Evolutionary conservation across 2,113 vertebrate genomes (phyloP).

Genomic region (Chroicocephalus ridibundus): DNA sequence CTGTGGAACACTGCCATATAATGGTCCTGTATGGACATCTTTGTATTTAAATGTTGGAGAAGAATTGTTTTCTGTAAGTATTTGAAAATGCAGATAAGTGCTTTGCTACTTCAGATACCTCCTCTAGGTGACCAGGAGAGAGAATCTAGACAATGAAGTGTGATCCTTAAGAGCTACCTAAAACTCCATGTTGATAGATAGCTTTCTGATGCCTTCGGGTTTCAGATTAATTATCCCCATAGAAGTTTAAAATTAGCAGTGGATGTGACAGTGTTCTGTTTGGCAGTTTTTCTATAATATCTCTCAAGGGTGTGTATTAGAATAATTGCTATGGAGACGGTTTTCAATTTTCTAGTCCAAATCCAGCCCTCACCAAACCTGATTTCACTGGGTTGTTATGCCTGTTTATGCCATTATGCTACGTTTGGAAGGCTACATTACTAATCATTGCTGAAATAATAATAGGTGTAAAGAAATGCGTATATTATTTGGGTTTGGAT

Average conservation of each 20-base stretch:
- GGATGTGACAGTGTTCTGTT: not conserved
- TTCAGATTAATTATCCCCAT: not conserved
- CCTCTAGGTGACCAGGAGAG: not conserved
- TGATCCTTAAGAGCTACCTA: not conserved
- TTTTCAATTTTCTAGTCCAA: not conserved
- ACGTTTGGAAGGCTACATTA: not conserved
- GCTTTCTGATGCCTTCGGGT: not conserved
- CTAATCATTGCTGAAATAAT: not conserved
- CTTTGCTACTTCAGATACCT: not conserved
- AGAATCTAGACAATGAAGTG: not conserved
- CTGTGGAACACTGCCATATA: not conserved
- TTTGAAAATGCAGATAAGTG: not conserved
- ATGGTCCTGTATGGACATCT: not conserved
- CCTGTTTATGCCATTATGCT: not conserved
- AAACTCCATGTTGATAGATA: not conserved
- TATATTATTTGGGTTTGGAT: not conserved
- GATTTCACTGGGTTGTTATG: not conserved
- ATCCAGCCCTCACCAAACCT: not conserved
- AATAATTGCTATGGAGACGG: not conserved
- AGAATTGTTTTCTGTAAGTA: rapidly evolving
- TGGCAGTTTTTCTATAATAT: not conserved
- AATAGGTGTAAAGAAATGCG: not conserved
- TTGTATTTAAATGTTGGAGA: not conserved
- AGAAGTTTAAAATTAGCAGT: not conserved
- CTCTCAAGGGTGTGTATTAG: not conserved